phyloP scores from a whole-genome alignment of 23 tunicate genomes.

The Phallusia fumigata region DNA sequence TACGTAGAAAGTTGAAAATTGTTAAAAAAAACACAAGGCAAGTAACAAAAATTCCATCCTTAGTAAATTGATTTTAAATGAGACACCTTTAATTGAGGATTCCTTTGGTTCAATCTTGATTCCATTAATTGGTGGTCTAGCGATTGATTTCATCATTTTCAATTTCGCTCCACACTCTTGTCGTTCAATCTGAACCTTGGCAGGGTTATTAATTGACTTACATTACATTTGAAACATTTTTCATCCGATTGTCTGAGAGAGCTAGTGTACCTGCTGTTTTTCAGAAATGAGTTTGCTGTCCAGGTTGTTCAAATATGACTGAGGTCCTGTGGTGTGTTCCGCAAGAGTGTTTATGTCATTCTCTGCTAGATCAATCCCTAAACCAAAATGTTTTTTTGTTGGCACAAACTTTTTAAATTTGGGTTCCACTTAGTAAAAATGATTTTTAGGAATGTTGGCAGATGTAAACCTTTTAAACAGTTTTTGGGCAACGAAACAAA shows the following conservation, averaged over 20 bases:
- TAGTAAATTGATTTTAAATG: too few relatives aligned
- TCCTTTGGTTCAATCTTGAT: neutral
- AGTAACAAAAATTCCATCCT: too few relatives aligned
- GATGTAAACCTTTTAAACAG: too few relatives aligned
- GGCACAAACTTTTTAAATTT: too few relatives aligned
- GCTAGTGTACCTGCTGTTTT: constrained; percentile 40
- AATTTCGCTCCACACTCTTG: neutral
- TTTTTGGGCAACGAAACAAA: neutral
- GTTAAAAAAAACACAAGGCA: too few relatives aligned
- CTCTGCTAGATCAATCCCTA: constrained; percentile 33
- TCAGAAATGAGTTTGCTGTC: constrained; percentile 19
- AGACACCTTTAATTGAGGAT: neutral
- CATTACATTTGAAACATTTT: neutral
- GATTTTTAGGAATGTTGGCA: too few relatives aligned
- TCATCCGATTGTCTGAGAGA: neutral
- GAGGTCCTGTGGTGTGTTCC: constrained; percentile 20
- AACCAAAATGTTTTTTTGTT: too few relatives aligned
- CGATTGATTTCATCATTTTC: neutral
- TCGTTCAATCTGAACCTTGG: neutral
- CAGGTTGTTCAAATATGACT: constrained; percentile 25
- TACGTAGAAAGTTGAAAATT: too few relatives aligned
- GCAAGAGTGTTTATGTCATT: constrained; percentile 30
- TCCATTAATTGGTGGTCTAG: neutral
- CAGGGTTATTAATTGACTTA: neutral
- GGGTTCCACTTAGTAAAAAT: too few relatives aligned